Conservation (phyloP, 2,888 invertebrate species). For the Acheta domesticus region DNA sequence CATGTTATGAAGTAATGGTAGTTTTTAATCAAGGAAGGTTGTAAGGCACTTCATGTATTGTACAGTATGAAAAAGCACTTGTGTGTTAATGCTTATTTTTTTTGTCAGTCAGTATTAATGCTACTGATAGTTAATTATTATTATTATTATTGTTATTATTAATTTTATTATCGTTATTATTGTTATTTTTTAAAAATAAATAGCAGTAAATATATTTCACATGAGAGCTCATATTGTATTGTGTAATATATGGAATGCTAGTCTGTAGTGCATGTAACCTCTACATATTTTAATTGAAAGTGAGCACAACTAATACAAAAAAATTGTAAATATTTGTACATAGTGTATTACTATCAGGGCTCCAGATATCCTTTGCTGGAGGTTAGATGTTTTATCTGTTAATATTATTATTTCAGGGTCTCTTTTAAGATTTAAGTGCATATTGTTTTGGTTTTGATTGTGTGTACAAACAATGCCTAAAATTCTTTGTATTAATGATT, state of each 20-base stretch:
- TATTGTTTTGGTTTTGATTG: background rate
- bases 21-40: background rate
- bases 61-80: background rate
- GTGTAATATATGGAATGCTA: slow-evolving; percentile 5
- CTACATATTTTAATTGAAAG: background rate
- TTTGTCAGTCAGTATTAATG: background rate
- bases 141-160: background rate
- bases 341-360: background rate
- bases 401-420: background rate
- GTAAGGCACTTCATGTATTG: slow-evolving; percentile 1
- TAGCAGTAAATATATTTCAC: background rate
- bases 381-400: background rate
- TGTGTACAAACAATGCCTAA: background rate
- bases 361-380: slow-evolving; percentile 2
- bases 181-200: background rate
- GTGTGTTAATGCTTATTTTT: background rate
- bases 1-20: background rate
- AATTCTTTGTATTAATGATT: background rate
- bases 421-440: slow-evolving; percentile 5
- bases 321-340: background rate
- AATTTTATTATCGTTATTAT: no score
- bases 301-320: background rate
- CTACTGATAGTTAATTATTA: background rate
- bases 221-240: background rate
- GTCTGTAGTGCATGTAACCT: slow-evolving; percentile 9